These are phyloP conservation scores for Oreonectes daqikongensis DNA, from an alignment of 2,797 vertebrate species.

Conservation along the genomic window DNA sequence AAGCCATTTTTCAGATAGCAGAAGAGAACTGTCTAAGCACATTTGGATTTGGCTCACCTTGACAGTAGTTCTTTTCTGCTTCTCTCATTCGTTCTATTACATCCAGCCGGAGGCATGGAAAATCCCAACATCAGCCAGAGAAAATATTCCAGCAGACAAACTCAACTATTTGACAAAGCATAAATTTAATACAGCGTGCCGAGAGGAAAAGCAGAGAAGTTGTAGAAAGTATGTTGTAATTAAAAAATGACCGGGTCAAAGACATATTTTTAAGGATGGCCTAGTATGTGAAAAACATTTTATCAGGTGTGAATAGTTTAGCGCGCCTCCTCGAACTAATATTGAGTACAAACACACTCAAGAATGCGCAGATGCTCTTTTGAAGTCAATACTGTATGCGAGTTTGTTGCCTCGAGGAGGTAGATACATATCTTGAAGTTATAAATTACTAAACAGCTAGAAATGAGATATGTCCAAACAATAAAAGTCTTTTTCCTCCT, in stretches of 20 bases:
- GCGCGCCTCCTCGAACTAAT: background rate
- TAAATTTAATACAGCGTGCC: conserved; percentile 36
- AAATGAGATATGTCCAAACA: background rate
- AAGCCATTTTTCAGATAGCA: conserved; percentile 30
- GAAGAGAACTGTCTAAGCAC: conserved; percentile 14
- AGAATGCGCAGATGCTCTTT: background rate
- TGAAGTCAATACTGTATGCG: background rate
- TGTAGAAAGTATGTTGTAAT: conserved; percentile 48
- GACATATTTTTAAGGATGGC: conserved; percentile 9
- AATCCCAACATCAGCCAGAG: conserved; percentile 53
- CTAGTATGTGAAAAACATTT: conserved; percentile 3
- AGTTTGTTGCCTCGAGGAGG: background rate
- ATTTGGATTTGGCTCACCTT: conserved; percentile 1
- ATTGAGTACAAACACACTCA: background rate
- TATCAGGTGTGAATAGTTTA: conserved; percentile 23
- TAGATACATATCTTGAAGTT: background rate
- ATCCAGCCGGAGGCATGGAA: conserved; percentile 48
- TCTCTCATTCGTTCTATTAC: conserved; percentile 36
- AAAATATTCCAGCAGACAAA: conserved; percentile 52
- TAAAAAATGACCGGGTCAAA: conserved; percentile 38
- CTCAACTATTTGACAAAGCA: conserved; percentile 43
- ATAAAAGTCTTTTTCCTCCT: background rate
- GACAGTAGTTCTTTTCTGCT: conserved; percentile 47
- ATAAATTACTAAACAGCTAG: background rate
- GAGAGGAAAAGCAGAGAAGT: conserved; percentile 42